Evolutionary conservation across 53 echinoderm and acorn worm species (phyloP).

Genomic region (Temnopleurus reevesii): DNA sequence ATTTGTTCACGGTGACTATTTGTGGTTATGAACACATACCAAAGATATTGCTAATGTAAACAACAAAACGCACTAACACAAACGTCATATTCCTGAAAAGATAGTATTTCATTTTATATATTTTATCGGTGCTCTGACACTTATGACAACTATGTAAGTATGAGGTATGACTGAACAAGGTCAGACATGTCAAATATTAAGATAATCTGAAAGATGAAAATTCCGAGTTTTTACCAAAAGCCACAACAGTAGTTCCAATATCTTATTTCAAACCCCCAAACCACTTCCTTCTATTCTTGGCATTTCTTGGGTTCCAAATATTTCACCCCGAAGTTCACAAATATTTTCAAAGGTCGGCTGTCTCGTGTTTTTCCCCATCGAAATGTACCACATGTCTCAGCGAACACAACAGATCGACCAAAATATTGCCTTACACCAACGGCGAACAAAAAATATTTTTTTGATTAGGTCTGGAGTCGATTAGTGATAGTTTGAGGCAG

Average conservation of each 20-base stretch:
- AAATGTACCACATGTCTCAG: too few relatives aligned
- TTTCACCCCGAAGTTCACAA: constrained; percentile 16
- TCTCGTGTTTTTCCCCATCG: background rate
- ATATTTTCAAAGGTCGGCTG: constrained; percentile 28
- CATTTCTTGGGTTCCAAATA: constrained; percentile 8
- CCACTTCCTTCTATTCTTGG: constrained; percentile 1
- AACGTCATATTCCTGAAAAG: too few relatives aligned
- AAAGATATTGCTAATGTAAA: too few relatives aligned
- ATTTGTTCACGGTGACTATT: too few relatives aligned
- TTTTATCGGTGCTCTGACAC: background rate
- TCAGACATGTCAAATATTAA: background rate
- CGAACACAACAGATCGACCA: too few relatives aligned
- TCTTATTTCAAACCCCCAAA: constrained; percentile 27
- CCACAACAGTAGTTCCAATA: background rate
- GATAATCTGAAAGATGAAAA: background rate
- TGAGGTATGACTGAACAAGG: background rate
- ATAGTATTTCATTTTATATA: background rate
- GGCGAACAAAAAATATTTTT: too few relatives aligned
- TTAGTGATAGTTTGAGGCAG: background rate
- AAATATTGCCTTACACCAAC: too few relatives aligned
- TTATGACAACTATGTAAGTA: background rate
- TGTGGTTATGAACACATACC: too few relatives aligned
- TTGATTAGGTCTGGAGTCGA: too few relatives aligned
- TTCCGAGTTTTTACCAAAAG: background rate
- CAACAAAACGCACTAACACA: too few relatives aligned